A percentile compares a stretch with the other conserved stretches of the same genome.
These are phyloP conservation scores for Laticauda colubrina DNA, from an alignment of 2,113 vertebrate species.

Conservation along the genomic window DNA sequence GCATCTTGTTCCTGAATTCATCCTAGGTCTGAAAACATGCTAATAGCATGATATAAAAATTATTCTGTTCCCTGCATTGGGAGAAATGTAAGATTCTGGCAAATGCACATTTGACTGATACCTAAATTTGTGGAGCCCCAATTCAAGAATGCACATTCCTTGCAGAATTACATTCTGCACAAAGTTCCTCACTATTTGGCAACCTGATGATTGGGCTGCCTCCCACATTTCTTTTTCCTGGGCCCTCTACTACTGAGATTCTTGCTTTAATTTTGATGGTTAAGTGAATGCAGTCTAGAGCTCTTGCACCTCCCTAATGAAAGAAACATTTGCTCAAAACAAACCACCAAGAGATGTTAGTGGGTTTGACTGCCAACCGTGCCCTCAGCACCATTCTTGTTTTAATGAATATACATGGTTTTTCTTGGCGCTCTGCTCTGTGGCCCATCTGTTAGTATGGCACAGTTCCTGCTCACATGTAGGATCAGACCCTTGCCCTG, in stretches of 20 bases:
- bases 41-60: neutral
- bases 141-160: neutral
- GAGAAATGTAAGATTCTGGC: neutral
- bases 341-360: constrained; percentile 57
- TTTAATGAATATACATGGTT: constrained; percentile 62
- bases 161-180: neutral
- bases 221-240: constrained; percentile 35
- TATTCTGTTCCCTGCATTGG: neutral
- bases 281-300: constrained; percentile 51
- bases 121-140: neutral
- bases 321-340: constrained; percentile 58
- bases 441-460: constrained; percentile 68
- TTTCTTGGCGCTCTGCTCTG: constrained; percentile 54
- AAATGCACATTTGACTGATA: neutral
- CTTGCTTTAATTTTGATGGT: constrained; percentile 45
- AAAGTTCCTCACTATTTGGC: neutral
- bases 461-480: constrained; percentile 59
- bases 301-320: constrained; percentile 47
- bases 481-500: constrained; percentile 53
- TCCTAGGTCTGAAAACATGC: neutral
- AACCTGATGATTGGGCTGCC: neutral
- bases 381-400: constrained; percentile 52
- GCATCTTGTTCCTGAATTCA: neutral
- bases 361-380: constrained; percentile 64
- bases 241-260: constrained; percentile 43